Evolutionary conservation across 2,113 vertebrate genomes (phyloP), one percentile per base, ranked within the genome.

Genomic region (Falco punctatus): DNA sequence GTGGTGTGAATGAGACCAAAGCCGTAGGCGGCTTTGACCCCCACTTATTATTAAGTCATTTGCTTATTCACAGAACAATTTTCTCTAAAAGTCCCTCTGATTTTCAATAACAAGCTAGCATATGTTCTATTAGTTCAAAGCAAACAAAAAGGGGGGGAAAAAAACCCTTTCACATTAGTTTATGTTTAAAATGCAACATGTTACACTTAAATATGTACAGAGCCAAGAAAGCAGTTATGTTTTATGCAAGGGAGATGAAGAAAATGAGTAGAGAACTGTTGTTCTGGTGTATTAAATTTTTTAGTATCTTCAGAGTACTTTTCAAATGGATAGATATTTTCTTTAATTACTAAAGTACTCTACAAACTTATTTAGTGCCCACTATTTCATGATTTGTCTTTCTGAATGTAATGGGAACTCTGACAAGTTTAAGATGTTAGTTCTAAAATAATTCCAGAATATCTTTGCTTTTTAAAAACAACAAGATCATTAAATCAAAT

Each of bases 71-170:
- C 49, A 80, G 86, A 85, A 89, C 5, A 15, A 74, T 61, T 96
- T 96, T 66, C 74, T 72, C 33, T 75, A 55, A 92, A 94, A 92
- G 49, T 86, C 23, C 57, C 32, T 83, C 74, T 92, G 80, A 80
- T 94, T 97, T 96, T 74, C 82, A 73, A 86, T 81, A 92, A 54
- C 54, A 91, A 87, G 28, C 5, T 51, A 71, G 13, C 86, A 81
- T 87, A 92, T 93, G 87, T 95, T 97, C 85, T 88, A 59, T 86
- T 87, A 87, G 66, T 82, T 93, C 81, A 96, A 97, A 97, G 92
- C 64, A 97, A 97, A 96, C 19, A 87, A 95, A 51, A 88, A 71
- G 15, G 10, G 9, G 22, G 57, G 33, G 23, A 79, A 86, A 90
- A 87, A 66, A 81, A 70, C 10, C 9, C 3, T 59, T 16, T 75